Percentiles rank a stretch among this genome's conserved stretches.
Evolutionary conservation across 2,888 invertebrate genomes (phyloP).

Genomic region (Nephrotoma flavescens): DNA sequence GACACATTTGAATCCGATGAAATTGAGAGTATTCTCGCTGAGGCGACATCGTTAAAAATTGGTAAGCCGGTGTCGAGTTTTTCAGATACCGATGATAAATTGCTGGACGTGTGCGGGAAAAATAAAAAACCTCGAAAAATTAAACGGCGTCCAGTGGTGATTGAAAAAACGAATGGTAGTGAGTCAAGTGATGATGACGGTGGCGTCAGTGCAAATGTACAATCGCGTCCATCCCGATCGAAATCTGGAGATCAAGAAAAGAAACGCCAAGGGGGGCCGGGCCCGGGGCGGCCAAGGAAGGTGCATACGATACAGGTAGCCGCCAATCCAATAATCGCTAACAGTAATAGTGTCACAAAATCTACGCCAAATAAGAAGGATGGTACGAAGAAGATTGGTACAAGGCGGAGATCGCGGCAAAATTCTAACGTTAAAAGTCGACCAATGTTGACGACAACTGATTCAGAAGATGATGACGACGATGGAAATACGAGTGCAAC

Average conservation of each 20-base stretch:
- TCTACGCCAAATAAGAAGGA: slow-evolving; percentile 10
- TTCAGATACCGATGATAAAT: slow-evolving; percentile 17
- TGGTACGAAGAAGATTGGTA: slow-evolving; percentile 12
- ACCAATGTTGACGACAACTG: slow-evolving; percentile 18
- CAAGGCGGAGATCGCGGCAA: slow-evolving; percentile 18
- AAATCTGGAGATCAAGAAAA: slow-evolving; percentile 17
- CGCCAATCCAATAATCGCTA: not conserved
- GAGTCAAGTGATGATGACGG: slow-evolving; percentile 24
- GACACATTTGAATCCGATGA: slow-evolving; percentile 7
- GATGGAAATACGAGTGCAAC: slow-evolving; percentile 13
- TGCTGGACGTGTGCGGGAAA: slow-evolving; percentile 16
- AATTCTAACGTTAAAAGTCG: slow-evolving; percentile 20
- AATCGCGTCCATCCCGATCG: slow-evolving; percentile 13
- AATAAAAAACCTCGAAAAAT: slow-evolving; percentile 15
- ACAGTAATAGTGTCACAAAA: not conserved
- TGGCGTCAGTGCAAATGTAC: slow-evolving; percentile 14
- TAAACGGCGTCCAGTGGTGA: slow-evolving; percentile 7
- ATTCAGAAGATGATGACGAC: slow-evolving; percentile 16
- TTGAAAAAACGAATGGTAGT: slow-evolving; percentile 22
- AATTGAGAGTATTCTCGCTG: slow-evolving; percentile 39
- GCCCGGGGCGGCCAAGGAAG: slow-evolving; percentile 32
- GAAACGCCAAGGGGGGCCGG: slow-evolving; percentile 23
- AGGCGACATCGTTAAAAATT: slow-evolving; percentile 28
- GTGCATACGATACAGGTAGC: not conserved
- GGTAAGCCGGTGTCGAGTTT: slow-evolving; percentile 11